These are phyloP conservation scores for Edolisoma coerulescens DNA, from an alignment of 2,113 vertebrate species.

Conservation along the genomic window DNA sequence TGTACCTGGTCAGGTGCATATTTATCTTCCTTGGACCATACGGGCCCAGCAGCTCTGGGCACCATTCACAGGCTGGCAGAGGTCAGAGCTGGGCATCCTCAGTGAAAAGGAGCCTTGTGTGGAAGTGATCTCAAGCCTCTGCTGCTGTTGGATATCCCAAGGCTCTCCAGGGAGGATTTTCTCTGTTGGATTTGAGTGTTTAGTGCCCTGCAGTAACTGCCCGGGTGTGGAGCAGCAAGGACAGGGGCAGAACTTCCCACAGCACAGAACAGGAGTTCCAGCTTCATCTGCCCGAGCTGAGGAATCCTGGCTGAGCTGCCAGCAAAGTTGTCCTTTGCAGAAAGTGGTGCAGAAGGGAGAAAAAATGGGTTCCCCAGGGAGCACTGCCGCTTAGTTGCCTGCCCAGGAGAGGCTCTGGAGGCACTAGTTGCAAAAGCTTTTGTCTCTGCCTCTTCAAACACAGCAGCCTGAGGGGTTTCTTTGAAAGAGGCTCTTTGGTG, in stretches of 20 bases:
- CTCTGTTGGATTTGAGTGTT: not conserved
- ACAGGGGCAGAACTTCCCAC: not conserved
- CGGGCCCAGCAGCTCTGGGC: not conserved
- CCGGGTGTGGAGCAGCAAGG: not conserved
- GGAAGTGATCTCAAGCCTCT: not conserved
- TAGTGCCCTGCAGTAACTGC: not conserved
- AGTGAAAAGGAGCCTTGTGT: not conserved
- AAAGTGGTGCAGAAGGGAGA: not conserved
- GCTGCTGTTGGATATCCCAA: rapidly evolving
- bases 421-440: not conserved
- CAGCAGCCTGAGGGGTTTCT: slow-evolving; percentile 1
- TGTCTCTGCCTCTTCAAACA: slow-evolving; percentile 40
- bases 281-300: not conserved
- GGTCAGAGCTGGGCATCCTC: not conserved
- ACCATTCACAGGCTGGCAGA: not conserved
- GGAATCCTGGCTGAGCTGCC: not conserved
- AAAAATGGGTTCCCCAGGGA: not conserved
- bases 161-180: not conserved
- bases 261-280: not conserved
- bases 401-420: not conserved
- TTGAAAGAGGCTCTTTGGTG: slow-evolving; percentile 24
- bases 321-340: not conserved
- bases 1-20: not conserved
- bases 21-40: not conserved
- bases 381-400: not conserved